Conservation (phyloP, 2,113 vertebrate species). For the Phyllopteryx taeniolatus region DNA sequence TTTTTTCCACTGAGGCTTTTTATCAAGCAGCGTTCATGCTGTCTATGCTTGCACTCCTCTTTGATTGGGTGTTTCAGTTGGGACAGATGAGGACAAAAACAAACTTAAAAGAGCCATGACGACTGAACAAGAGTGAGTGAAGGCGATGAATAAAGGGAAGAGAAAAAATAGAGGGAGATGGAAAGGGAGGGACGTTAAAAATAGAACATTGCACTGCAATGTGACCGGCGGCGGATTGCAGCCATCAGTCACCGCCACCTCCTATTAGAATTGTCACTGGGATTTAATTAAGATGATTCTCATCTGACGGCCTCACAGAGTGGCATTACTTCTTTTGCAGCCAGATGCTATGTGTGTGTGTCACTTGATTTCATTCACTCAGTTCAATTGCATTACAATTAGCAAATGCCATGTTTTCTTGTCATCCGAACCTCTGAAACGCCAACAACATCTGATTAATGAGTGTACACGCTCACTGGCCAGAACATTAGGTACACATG, state of each 20-base stretch:
- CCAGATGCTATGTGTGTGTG: constrained; percentile 27
- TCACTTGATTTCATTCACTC: neutral
- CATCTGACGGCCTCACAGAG: constrained; percentile 67
- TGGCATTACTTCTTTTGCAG: constrained; percentile 60
- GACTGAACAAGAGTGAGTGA: neutral
- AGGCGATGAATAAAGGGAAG: constrained; percentile 7
- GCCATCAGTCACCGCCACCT: constrained; percentile 68
- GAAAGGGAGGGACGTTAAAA: constrained; percentile 50
- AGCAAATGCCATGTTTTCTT: neutral
- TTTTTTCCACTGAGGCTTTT: constrained; percentile 13
- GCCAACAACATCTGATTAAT: neutral
- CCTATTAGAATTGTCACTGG: constrained; percentile 69
- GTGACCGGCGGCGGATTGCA: constrained; percentile 61
- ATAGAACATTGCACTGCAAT: constrained; percentile 56
- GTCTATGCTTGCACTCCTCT: constrained; percentile 17
- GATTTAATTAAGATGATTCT: constrained; percentile 78
- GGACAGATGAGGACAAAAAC: neutral
- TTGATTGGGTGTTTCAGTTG: constrained; percentile 22
- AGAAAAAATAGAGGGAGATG: constrained; percentile 20
- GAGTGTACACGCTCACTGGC: neutral
- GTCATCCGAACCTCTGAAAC: constrained; percentile 1
- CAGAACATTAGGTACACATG: neutral
- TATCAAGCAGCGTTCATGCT: constrained; percentile 7
- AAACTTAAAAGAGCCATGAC: neutral
- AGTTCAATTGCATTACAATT: neutral